A percentile compares a stretch with the other conserved stretches of the same genome.
Evolutionary conservation across 2,888 invertebrate species (phyloP).

Genomic region (Tachina fera): DNA sequence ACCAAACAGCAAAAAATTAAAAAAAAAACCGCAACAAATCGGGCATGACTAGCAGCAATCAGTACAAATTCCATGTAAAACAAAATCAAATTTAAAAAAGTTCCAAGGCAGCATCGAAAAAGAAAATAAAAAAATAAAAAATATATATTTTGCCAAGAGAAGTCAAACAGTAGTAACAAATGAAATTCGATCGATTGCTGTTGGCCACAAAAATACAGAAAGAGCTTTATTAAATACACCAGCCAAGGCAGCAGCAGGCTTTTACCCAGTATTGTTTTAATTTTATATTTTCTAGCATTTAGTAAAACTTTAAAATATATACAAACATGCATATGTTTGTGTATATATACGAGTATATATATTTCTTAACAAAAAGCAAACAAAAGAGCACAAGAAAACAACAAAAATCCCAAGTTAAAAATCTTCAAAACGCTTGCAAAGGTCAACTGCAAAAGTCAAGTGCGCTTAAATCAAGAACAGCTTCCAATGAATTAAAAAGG

Average conservation of each 20-base stretch:
- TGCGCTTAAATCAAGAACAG: conserved; percentile 71
- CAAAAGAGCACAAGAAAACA: background rate
- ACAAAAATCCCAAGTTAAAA: conserved; percentile 56
- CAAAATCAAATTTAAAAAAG: conserved; percentile 76
- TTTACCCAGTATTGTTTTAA: conserved; percentile 9
- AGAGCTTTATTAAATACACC: conserved; percentile 33
- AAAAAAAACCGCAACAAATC: conserved; percentile 75
- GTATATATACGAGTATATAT: too few species aligned
- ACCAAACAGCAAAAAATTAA: conserved; percentile 13
- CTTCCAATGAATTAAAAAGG: conserved; percentile 71
- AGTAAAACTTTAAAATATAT: conserved; percentile 46
- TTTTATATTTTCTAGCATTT: conserved; percentile 36
- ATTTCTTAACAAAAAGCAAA: background rate
- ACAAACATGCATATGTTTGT: too few species aligned
- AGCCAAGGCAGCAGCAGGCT: background rate
- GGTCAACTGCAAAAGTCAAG: conserved; percentile 70
- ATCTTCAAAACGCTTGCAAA: conserved; percentile 58
- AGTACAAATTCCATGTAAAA: conserved; percentile 82
- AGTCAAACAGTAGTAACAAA: conserved; percentile 67
- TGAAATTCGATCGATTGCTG: conserved; percentile 68
- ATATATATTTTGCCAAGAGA: background rate
- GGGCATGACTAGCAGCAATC: conserved; percentile 82
- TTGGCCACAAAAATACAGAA: conserved; percentile 40
- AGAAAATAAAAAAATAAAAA: conserved; percentile 33
- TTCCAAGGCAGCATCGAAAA: conserved; percentile 56